phyloP scores from a whole-genome alignment of 2,113 vertebrate species.

The Columbina picui region DNA sequence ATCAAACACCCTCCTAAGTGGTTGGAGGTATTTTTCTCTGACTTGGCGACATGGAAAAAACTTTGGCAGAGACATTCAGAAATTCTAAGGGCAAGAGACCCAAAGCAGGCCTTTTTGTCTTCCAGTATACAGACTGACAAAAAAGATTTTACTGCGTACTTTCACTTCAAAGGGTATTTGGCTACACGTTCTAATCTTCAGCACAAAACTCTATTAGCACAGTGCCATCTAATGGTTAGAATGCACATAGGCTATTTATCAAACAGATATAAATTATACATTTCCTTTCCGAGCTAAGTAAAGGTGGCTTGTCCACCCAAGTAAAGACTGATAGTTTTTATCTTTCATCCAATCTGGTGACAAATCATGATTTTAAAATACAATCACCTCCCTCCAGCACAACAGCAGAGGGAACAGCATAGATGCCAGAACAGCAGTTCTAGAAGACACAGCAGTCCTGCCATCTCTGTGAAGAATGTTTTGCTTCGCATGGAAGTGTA shows the following conservation, averaged over 20 bases:
- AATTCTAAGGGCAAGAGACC: neutral
- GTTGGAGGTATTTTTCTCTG: neutral
- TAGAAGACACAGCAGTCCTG: too few species aligned
- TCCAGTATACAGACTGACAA: neutral
- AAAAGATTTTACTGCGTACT: neutral
- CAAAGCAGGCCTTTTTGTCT: neutral
- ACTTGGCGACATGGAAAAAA: neutral
- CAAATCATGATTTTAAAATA: too few species aligned
- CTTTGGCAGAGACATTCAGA: neutral
- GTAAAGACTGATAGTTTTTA: too few species aligned
- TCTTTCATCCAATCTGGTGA: too few species aligned
- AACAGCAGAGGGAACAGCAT: too few species aligned
- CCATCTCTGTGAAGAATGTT: too few species aligned
- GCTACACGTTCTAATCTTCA: neutral
- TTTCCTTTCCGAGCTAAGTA: too few species aligned
- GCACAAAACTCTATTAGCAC: neutral
- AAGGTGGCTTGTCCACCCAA: too few species aligned
- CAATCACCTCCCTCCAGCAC: too few species aligned
- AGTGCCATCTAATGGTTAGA: slow-evolving; percentile 45
- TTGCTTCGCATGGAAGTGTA: too few species aligned
- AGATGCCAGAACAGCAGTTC: too few species aligned
- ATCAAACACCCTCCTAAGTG: neutral
- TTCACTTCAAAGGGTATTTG: neutral
- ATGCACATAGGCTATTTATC: neutral
- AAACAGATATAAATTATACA: too few species aligned